Evolutionary conservation across 2,888 invertebrate species (phyloP), one percentile per base, ranked within the genome.

Genomic region (Euplexia lucipara): DNA sequence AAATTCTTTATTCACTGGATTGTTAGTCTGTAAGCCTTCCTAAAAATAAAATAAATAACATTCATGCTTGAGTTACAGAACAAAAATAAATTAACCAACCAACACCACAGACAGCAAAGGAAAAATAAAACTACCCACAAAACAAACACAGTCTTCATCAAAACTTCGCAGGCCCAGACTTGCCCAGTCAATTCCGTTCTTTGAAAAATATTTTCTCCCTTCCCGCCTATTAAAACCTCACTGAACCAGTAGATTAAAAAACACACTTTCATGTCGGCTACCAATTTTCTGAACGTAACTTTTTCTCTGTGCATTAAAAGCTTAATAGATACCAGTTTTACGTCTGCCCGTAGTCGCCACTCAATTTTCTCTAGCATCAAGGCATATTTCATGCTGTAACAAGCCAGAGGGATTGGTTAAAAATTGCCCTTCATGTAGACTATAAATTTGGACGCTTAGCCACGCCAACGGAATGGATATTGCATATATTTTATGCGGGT

Each of bases 331-430:
- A 74, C 77, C 39, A 30, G 54, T 67, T 69, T 82, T 66, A 65
- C 71, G 65, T 82, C 57, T 77, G 51, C 56, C 60, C 64, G 18
- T 58, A 65, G 48, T 79, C 70, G 64, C 63, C 79, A 77, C 77
- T 77, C 79, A 84, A 84, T 83, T 84, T 78, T 71, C 79, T 72
- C 53, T 26, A 70, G 62, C 71, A 80, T 71, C 70, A 70, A 56
- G 72, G 74, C 70, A 84, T 84, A 83, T 83, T 82, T 84, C 78
- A 84, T 62, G 39, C 39, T 30, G 68, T 83, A 87, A 91, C 91
- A 91, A 88, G 91, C 83, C 70, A 81, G 84, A 79, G 85, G 88
- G 91, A 91, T 90, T 86, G 89, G 87, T 88, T 90, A 91, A 93
- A 93, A 93, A 93, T 92, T 89, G 86, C 87, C 79, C 81, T 71